These are phyloP conservation scores for Gymnorhina tibicen DNA, from an alignment of 2,113 vertebrate genomes.

Conservation along the genomic window DNA sequence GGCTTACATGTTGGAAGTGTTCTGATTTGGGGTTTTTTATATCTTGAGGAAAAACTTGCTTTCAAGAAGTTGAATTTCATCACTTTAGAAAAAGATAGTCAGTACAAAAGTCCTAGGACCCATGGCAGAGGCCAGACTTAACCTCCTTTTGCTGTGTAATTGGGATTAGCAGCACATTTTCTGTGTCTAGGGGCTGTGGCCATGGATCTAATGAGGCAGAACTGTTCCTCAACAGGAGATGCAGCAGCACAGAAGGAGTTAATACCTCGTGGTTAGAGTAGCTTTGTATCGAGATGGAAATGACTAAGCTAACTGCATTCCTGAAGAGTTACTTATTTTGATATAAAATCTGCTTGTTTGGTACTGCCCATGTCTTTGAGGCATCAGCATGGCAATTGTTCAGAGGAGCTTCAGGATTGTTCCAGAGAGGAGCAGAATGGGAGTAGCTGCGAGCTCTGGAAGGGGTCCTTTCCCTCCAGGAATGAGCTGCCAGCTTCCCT, in stretches of 20 bases:
- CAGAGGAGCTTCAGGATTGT: background rate
- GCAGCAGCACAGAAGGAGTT: background rate
- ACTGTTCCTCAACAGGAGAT: background rate
- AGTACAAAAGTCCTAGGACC: background rate
- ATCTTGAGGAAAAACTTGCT: background rate
- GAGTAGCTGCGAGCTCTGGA: background rate
- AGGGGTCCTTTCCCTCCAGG: background rate
- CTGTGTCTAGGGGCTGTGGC: background rate
- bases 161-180: background rate
- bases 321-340: slow-evolving; percentile 24
- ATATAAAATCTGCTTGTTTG: background rate
- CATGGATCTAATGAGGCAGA: background rate
- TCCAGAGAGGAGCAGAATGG: background rate
- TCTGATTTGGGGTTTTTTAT: background rate
- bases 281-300: background rate
- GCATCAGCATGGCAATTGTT: background rate
- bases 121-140: background rate
- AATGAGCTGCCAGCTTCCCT: background rate
- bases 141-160: background rate
- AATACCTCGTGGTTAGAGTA: background rate
- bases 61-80: background rate
- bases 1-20: background rate
- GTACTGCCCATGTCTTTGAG: background rate
- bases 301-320: background rate
- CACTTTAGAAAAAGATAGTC: background rate